phyloP scores from a whole-genome alignment of 1,140 invertebrate species.

The Philaenus spumarius region DNA sequence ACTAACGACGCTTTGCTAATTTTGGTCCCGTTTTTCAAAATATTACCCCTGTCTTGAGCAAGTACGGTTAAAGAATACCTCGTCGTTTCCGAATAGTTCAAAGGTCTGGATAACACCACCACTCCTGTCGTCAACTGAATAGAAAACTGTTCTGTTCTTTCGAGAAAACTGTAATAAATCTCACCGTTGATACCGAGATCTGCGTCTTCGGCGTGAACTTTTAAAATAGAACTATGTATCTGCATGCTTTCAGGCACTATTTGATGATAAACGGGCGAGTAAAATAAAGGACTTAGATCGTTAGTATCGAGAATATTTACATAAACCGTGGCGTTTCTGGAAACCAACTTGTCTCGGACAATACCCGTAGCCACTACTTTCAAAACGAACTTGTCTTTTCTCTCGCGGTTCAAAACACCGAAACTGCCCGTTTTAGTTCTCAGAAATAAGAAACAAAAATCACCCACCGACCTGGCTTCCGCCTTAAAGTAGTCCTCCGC shows the following conservation, averaged over 20 bases:
- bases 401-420: constrained; percentile 83
- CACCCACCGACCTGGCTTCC: constrained; percentile 75
- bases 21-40: constrained; percentile 48
- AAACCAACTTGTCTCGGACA: constrained; percentile 59
- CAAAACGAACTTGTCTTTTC: constrained; percentile 74
- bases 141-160: constrained; percentile 77
- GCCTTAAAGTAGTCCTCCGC: constrained; percentile 86
- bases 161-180: constrained; percentile 87
- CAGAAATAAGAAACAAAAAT: constrained; percentile 87
- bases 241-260: constrained; percentile 81
- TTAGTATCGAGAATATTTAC: constrained; percentile 80
- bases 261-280: constrained; percentile 74
- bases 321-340: constrained; percentile 54
- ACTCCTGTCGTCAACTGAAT: constrained; percentile 90
- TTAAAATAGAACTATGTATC: constrained; percentile 65
- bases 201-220: constrained; percentile 84
- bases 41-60: constrained; percentile 72
- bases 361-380: constrained; percentile 63
- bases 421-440: constrained; percentile 75
- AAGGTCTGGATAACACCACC: constrained; percentile 70
- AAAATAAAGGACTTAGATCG: constrained; percentile 87
- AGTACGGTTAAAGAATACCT: constrained; percentile 67
- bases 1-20: constrained; percentile 61
- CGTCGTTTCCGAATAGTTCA: constrained; percentile 56
- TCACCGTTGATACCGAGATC: constrained; percentile 90